phyloP scores from a whole-genome alignment of 2,113 vertebrate species.

The Chaetodon auriga region DNA sequence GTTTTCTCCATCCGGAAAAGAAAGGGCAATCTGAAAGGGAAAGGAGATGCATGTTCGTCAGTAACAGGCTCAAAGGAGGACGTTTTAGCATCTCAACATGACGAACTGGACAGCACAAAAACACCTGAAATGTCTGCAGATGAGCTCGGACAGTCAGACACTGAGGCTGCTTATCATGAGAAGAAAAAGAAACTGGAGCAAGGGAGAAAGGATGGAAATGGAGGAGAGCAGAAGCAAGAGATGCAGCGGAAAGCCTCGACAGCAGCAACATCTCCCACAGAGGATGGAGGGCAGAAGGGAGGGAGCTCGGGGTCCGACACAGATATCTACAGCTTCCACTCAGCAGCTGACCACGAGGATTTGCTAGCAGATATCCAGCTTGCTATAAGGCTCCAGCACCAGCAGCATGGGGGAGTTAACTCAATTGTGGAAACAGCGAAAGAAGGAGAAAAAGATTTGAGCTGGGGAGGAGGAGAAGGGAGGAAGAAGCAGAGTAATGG shows the following conservation, averaged over 20 bases:
- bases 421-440: background rate
- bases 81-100: slow-evolving; percentile 85
- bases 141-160: slow-evolving; percentile 91
- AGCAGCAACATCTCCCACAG: slow-evolving; percentile 55
- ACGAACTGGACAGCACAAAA: slow-evolving; percentile 91
- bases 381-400: slow-evolving; percentile 90
- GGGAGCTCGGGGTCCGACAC: slow-evolving; percentile 96
- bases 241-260: slow-evolving; percentile 25
- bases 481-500: slow-evolving; percentile 55
- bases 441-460: slow-evolving; percentile 22
- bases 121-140: slow-evolving; percentile 94
- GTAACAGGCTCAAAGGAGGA: slow-evolving; percentile 91
- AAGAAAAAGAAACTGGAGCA: slow-evolving; percentile 68
- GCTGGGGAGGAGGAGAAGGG: slow-evolving; percentile 31
- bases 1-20: slow-evolving; percentile 96
- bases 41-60: slow-evolving; percentile 77
- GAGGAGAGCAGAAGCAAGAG: slow-evolving; percentile 11
- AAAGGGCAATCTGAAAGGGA: slow-evolving; percentile 90
- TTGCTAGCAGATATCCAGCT: slow-evolving; percentile 98
- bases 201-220: background rate
- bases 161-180: slow-evolving; percentile 83
- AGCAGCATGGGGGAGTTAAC: slow-evolving; percentile 46
- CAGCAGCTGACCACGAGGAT: slow-evolving; percentile 95
- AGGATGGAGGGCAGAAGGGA: slow-evolving; percentile 87
- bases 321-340: slow-evolving; percentile 98